phyloP scores from a whole-genome alignment of 2,888 invertebrate species.

The Horisme vitalbata region DNA sequence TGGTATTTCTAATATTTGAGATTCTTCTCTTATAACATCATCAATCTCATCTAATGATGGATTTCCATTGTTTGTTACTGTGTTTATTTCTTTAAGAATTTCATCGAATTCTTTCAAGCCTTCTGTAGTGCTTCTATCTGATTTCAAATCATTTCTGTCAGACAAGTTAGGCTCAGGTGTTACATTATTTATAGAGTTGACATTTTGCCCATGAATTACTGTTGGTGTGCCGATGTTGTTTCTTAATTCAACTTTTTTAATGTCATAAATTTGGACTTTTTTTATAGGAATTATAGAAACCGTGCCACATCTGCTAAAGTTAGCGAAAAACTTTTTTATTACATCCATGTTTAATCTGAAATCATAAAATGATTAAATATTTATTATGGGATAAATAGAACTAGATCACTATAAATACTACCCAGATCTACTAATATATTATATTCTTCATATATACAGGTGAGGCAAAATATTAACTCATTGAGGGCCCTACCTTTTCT shows the following conservation, averaged over 20 bases:
- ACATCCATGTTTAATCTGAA: constrained; percentile 6
- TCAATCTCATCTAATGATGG: constrained; percentile 21
- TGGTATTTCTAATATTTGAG: background rate
- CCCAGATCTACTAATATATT: too few relatives aligned
- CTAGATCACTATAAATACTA: background rate
- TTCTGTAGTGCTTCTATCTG: background rate
- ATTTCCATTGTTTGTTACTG: background rate
- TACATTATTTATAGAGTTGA: too few relatives aligned
- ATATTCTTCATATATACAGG: too few relatives aligned
- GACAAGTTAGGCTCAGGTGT: too few relatives aligned
- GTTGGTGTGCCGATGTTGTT: too few relatives aligned
- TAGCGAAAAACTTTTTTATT: constrained; percentile 3
- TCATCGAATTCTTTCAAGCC: constrained; percentile 23
- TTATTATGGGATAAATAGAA: background rate
- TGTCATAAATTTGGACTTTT: background rate
- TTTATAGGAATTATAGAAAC: background rate
- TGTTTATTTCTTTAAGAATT: constrained; percentile 13
- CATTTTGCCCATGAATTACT: too few relatives aligned
- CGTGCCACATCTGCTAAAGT: background rate
- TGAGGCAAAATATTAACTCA: too few relatives aligned
- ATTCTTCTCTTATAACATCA: constrained; percentile 4
- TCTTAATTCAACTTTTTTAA: too few relatives aligned
- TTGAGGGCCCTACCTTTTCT: too few relatives aligned
- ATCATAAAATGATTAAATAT: background rate
- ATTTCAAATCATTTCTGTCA: too few relatives aligned